A percentile compares a stretch with the other conserved stretches of the same genome.
phyloP scores from a whole-genome alignment of 2,113 vertebrate genomes.

The Embiotoca jacksoni region DNA sequence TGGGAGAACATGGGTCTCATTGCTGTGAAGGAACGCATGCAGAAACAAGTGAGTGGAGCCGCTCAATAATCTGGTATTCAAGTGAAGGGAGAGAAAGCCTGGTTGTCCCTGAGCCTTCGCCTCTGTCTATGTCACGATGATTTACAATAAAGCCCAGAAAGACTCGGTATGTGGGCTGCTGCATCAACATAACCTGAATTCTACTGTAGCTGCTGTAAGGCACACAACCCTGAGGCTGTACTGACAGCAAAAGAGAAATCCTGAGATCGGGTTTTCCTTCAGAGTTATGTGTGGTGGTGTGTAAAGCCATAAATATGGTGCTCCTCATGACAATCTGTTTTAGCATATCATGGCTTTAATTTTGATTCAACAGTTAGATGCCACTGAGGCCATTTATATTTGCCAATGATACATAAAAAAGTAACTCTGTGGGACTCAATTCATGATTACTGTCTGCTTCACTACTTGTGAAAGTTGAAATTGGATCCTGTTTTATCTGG shows the following conservation, averaged over 20 bases:
- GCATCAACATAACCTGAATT: slow-evolving; percentile 73
- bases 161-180: slow-evolving; percentile 63
- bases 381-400: background rate
- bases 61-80: slow-evolving; percentile 49
- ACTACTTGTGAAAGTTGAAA: background rate
- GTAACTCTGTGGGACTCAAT: background rate
- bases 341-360: background rate
- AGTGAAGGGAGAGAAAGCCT: slow-evolving; percentile 45
- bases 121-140: slow-evolving; percentile 64
- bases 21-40: slow-evolving; percentile 16
- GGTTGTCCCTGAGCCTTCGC: slow-evolving; percentile 50
- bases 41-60: slow-evolving; percentile 16
- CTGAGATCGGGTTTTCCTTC: slow-evolving; percentile 5
- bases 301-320: slow-evolving; percentile 1
- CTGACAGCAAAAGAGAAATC: background rate
- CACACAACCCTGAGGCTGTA: slow-evolving; percentile 35
- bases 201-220: slow-evolving; percentile 52
- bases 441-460: background rate
- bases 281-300: background rate
- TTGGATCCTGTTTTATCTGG: background rate
- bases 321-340: slow-evolving; percentile 21
- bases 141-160: slow-evolving; percentile 61
- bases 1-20: background rate
- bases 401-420: background rate
- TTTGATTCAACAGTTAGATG: background rate